Base-by-base conservation (phyloP, 2,113 vertebrate genomes). In the Carassius auratus region DNA sequence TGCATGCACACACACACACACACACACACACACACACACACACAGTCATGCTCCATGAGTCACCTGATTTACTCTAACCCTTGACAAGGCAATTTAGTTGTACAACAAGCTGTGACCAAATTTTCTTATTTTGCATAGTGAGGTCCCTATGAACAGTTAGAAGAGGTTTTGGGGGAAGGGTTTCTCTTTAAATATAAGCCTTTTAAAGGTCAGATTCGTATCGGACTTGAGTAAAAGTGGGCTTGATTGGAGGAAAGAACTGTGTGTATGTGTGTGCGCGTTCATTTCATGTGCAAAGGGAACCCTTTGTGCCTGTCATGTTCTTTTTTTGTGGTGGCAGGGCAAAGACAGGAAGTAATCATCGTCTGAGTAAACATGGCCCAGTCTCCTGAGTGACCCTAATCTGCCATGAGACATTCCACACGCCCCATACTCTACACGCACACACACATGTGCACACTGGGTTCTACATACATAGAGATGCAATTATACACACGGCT, bases 321-420 rank as follows among this genome's bases (percentile, higher is more conserved):
- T 75, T 55, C 52, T 73, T 86, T 75, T 76, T 76, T 42, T 85
- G 62, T 59, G 36, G 33, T 73, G 85, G 91, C 59, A 86, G 92
- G 91, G 86, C 88, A 88, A 92, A 94, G 94, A 91, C 88, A 94
- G 94, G 94, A 97, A 96, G 90, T 90, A 94, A 96, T 95, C 93
- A 93, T 88, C 90, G 92, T 92, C 95, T 95, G 91, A 88, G 89
- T 93, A 95, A 95, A 94, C 85, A 94, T 86, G 88, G 91, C 91
- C 23, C 87, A 90, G 92, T 91, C 93, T 93, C 93, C 87, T 81
- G 88, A 90, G 90, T 88, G 92, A 92, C 90, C 93, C 88, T 92
- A 94, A 93, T 95, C 89, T 92, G 91, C 92, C 90, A 80, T 86
- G 92, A 92, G 92, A 92, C 93, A 94, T 96, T 96, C 94, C 94